These are phyloP conservation scores for Drosophila trapezifrons DNA, from an alignment of 1,140 invertebrate genomes.

Conservation along the genomic window DNA sequence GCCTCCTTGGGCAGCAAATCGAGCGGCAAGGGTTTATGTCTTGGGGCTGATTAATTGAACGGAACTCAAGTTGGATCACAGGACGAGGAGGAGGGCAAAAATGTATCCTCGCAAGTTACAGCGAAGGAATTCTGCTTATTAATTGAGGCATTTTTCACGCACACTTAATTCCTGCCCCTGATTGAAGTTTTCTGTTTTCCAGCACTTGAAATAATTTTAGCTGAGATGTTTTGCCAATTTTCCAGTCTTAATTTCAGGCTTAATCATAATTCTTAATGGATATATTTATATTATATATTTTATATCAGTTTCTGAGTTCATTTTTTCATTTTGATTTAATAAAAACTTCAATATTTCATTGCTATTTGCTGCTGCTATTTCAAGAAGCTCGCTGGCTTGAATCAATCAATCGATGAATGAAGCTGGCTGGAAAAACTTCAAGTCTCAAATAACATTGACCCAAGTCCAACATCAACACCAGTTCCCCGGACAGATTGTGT, in stretches of 20 bases:
- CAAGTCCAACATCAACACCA: conserved; percentile 29
- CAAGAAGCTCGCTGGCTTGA: neutral
- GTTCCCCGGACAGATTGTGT: conserved; percentile 18
- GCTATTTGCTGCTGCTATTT: no score
- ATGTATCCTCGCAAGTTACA: neutral
- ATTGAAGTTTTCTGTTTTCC: neutral
- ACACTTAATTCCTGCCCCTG: neutral
- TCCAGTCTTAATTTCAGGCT: no score
- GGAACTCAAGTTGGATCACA: conserved; percentile 1
- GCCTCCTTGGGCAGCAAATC: conserved; percentile 14
- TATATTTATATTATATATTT: no score
- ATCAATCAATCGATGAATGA: conserved; percentile 13
- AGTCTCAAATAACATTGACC: conserved; percentile 34
- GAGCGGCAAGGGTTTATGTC: conserved; percentile 16
- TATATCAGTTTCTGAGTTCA: no score
- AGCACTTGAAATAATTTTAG: conserved; percentile 1
- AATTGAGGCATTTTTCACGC: conserved; percentile 19
- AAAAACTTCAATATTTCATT: neutral
- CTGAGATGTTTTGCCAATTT: no score
- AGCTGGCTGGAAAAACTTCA: neutral
- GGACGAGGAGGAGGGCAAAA: neutral
- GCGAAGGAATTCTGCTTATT: conserved; percentile 5
- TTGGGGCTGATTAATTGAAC: conserved; percentile 10
- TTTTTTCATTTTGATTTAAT: neutral
- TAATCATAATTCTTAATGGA: no score